Evolutionary conservation across 2,113 vertebrate genomes (phyloP).

Genomic region (Raphicerus campestris): DNA sequence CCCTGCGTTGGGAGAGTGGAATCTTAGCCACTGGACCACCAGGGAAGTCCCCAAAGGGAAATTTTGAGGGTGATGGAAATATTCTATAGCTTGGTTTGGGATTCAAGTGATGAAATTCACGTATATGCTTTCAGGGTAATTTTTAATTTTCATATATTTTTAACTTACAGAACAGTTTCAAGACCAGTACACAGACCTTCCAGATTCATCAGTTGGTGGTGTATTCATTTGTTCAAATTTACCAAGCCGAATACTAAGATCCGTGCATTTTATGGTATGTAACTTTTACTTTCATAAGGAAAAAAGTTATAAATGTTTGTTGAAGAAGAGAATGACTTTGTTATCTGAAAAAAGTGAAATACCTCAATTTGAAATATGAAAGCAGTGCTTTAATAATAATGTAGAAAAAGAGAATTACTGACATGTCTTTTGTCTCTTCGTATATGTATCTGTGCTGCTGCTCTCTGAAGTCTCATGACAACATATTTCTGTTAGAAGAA

Average conservation of each 20-base stretch:
- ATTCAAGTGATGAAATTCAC: not conserved
- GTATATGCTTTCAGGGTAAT: not conserved
- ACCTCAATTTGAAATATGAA: not conserved
- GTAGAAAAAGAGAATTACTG: not conserved
- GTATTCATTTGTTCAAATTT: not conserved
- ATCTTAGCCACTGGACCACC: not conserved
- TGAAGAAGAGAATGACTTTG: not conserved
- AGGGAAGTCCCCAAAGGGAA: not conserved
- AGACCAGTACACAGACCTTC: not conserved
- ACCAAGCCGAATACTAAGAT: not conserved
- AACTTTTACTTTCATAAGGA: not conserved
- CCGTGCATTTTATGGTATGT: not conserved
- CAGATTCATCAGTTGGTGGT: not conserved
- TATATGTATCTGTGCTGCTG: not conserved
- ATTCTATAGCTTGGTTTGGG: not conserved
- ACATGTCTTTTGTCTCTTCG: not conserved
- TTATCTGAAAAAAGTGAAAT: not conserved
- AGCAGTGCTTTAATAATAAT: not conserved
- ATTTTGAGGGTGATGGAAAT: not conserved
- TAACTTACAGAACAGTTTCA: constrained; percentile 1
- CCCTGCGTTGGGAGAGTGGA: not conserved
- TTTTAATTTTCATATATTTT: constrained; percentile 28
- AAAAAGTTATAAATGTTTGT: not conserved
- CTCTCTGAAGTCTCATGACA: not conserved
- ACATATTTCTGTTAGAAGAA: constrained; percentile 11